phyloP scores from a whole-genome alignment of 2,797 vertebrate genomes.

The Acipenser oxyrinchus region DNA sequence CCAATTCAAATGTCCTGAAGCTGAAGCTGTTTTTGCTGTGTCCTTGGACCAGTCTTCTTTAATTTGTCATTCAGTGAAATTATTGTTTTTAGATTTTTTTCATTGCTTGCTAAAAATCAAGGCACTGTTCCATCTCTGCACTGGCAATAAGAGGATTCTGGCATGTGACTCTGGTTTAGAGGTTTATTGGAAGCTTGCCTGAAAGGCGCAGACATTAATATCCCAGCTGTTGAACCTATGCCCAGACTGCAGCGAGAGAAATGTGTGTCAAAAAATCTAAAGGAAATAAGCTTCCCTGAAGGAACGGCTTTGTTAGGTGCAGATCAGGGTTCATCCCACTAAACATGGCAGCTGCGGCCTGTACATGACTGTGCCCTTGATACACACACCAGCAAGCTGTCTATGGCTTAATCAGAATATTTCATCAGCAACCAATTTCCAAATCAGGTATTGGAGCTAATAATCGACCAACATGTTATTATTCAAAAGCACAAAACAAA shows the following conservation, averaged over 20 bases:
- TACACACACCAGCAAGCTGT: not conserved
- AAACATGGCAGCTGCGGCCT: not conserved
- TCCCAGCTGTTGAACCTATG: slow-evolving; percentile 17
- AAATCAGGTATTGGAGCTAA: no score
- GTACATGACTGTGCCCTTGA: not conserved
- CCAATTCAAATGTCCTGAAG: no score
- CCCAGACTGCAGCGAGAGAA: slow-evolving; percentile 17
- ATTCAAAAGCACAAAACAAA: no score
- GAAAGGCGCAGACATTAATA: slow-evolving; percentile 23
- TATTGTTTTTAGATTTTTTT: slow-evolving; percentile 15
- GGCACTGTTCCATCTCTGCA: not conserved
- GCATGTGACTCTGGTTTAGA: slow-evolving; percentile 14
- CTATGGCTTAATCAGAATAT: no score
- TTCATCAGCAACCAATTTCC: no score
- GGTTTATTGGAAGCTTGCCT: slow-evolving; percentile 16
- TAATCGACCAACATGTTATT: no score
- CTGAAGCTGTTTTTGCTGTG: not conserved
- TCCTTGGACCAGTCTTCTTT: slow-evolving; percentile 19
- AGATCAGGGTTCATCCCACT: slow-evolving; percentile 1
- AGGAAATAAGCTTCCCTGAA: slow-evolving; percentile 17
- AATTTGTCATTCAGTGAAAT: slow-evolving; percentile 9
- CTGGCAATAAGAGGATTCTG: slow-evolving; percentile 12
- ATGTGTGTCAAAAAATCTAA: slow-evolving; percentile 13
- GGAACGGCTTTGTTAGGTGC: slow-evolving; percentile 11
- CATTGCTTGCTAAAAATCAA: slow-evolving; percentile 33